Conservation (phyloP, 2,113 vertebrate species). For the Misgurnus anguillicaudatus region DNA sequence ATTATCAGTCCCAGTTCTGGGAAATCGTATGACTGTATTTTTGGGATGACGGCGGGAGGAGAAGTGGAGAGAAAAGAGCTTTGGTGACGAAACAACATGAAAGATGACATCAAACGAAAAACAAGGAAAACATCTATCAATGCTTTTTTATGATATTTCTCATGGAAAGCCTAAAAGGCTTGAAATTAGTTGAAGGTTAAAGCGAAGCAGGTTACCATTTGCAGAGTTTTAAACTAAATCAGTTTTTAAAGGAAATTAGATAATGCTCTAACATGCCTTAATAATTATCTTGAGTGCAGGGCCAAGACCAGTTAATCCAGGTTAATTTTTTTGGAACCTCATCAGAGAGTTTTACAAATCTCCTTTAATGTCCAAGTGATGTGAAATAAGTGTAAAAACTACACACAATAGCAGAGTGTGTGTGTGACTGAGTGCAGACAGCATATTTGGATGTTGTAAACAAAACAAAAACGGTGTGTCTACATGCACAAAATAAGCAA, state of each 20-base stretch:
- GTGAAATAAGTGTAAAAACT: neutral
- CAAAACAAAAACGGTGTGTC: neutral
- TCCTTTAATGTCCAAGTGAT: neutral
- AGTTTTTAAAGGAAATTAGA: neutral
- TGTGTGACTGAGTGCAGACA: constrained; percentile 13
- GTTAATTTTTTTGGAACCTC: neutral
- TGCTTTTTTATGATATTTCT: neutral
- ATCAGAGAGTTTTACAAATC: neutral
- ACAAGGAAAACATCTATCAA: too few species aligned
- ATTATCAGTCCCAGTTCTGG: neutral
- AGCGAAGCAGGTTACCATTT: neutral
- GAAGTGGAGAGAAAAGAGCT: neutral
- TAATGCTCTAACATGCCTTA: neutral
- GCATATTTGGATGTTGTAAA: constrained; percentile 9
- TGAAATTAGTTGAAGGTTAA: neutral
- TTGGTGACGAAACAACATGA: too few species aligned
- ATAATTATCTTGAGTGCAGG: neutral
- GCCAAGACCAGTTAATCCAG: neutral
- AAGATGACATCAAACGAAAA: too few species aligned
- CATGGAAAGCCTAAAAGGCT: neutral
- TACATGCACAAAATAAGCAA: too few species aligned
- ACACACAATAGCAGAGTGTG: neutral
- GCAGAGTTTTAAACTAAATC: neutral
- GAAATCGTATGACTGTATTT: neutral
- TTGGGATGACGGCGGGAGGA: too few species aligned